phyloP scores from a whole-genome alignment of 1,140 invertebrate genomes.

The Drosophila bipectinata region DNA sequence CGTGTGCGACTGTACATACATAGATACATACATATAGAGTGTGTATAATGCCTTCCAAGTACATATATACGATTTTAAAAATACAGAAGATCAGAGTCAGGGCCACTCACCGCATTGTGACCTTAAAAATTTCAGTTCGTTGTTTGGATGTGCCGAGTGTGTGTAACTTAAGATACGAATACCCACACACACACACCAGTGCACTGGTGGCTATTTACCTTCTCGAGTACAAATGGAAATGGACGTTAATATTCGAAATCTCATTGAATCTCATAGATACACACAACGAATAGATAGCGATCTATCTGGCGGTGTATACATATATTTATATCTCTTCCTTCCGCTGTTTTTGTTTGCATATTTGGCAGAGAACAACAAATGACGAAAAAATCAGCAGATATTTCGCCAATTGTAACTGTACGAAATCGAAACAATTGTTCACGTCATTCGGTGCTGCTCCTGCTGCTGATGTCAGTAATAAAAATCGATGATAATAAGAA shows the following conservation, averaged over 20 bases:
- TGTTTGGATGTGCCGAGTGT: constrained; percentile 20
- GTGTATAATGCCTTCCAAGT: constrained; percentile 19
- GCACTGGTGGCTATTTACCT: too few species aligned
- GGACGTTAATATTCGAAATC: constrained; percentile 29
- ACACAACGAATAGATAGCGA: neutral
- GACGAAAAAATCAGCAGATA: constrained; percentile 72
- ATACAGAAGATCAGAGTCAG: constrained; percentile 81
- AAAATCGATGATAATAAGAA: constrained; percentile 22
- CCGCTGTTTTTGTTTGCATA: constrained; percentile 36
- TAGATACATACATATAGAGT: neutral
- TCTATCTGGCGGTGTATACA: constrained; percentile 11
- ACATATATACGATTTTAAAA: constrained; percentile 45
- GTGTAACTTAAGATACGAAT: constrained; percentile 14
- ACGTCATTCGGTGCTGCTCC: constrained; percentile 13
- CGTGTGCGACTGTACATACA: constrained; percentile 34
- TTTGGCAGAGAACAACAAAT: constrained; percentile 54
- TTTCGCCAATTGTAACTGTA: constrained; percentile 66
- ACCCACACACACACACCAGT: constrained; percentile 2
- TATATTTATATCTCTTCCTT: constrained; percentile 27
- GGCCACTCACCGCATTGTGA: constrained; percentile 64
- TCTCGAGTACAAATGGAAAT: constrained; percentile 26
- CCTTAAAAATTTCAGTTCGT: constrained; percentile 60
- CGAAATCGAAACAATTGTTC: constrained; percentile 35
- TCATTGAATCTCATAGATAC: constrained; percentile 22
- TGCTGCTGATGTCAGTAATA: constrained; percentile 40